Evolutionary conservation across 2,888 invertebrate genomes (phyloP), one percentile per base, ranked within the genome.

Genomic region (Trichopria drosophilae): DNA sequence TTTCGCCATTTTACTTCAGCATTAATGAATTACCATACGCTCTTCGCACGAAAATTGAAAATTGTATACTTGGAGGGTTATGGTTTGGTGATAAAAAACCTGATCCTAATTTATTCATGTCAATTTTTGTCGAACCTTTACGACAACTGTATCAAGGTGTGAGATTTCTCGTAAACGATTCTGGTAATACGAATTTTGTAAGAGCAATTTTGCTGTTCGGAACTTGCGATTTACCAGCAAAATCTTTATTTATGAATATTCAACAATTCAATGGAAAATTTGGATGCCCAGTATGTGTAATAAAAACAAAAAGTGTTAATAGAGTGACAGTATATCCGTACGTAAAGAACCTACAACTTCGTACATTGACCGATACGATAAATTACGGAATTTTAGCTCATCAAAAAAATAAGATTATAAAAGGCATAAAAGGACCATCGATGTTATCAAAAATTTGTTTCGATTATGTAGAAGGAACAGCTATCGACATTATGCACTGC

Each of bases 1-100:
- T 47, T 15, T 52, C 43, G 47, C 52, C 52, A 2, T 37, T 47
- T 18, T 47, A 37, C 31, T 40, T 52, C 2, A 24, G 24, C 13
- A 48, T 52, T 2, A 52, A 52, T 36, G 47, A 52, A 13, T 18
- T 52, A n/a, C 51, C 51, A 20, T 46, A 46, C 18, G 20, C 13
- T 9, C n/a, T 26, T 6, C 1, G 28, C 10, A 18, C 36, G 2
- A 36, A 26, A 19, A 45, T 35, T 13, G 45, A 45, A 20, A 46
- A 46, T 22, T 22, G 26, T 7, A 31, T 46, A 13, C 28, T 46
- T 13, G 29, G 29, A 2, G 22, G 35, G 2, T 6, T 37, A 29
- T 46, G 46, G 37, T 29, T 46, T 29, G 32, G 48, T 5, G 6
- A 6, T 9, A 4, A 28, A 12, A 49, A 49, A 13, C 49, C 42